Evolutionary conservation across 2,797 vertebrate genomes (phyloP), one percentile per base, ranked within the genome.

Genomic region (Centroberyx gerrardi): DNA sequence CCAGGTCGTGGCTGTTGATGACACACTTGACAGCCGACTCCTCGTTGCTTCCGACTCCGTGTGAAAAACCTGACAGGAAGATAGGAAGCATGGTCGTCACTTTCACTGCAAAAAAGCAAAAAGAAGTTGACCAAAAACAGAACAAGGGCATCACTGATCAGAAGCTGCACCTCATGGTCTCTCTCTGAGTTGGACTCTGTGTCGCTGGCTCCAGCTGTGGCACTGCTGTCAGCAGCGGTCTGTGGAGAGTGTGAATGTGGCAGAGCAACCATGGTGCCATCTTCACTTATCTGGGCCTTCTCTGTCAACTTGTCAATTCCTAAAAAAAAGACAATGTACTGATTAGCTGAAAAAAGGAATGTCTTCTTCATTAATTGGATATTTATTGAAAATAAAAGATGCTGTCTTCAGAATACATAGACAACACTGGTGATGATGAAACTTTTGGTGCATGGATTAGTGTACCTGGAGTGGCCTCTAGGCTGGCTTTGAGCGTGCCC

Each of bases 261-360:
- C 73, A 99, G 64, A 0, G 96, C 86, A 0, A 97, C 72, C 96
- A 98, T 90, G 5, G 97, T 98, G 0, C 97, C 98, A 1, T 99
- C 97, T 78, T 96, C 94, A 0, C 96, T 96, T 40, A 98, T 96
- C 93, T 96, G 97, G 0, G 97, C 94, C 92, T 96, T 98, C 90
- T 98, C 97, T 0, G 97, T 98, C 54, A 99, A 95, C 83, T 98
- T 98, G 90, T 98, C 97, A 3, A 99, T 97, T 64, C 95, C 98
- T 99, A 62, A 27, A 70, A 2, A 15, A 67, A 1, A 60, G 2
- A 8, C 53, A 6, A 4, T 18, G 28, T 14, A 10, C 7, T 51
- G 48, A 18, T 18, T 7, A 18, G 17, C n/a, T 51, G 48, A 51
- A 18, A 51, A 51, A 51, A n/a, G 12, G n/a, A n/a, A 12, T 2